A percentile compares a stretch with the other conserved stretches of the same genome.
Conservation (phyloP, 2,888 invertebrate genomes). For the Macroteleia sp. region DNA sequence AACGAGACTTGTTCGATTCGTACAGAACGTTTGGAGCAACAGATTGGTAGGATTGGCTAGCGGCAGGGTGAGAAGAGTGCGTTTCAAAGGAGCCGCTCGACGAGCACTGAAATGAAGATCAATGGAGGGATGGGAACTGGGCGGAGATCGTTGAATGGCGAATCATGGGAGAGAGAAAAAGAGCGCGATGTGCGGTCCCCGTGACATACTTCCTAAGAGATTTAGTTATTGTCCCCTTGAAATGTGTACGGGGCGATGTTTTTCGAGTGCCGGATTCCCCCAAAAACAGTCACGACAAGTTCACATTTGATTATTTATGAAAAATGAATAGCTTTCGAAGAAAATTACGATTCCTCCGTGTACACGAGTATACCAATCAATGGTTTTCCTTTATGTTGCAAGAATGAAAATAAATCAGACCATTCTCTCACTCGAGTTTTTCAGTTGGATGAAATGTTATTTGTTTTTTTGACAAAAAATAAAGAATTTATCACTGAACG, state of each 20-base stretch:
- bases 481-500: neutral
- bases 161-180: conserved; percentile 65
- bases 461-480: neutral
- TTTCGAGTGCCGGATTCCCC: conserved; percentile 45
- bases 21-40: conserved; percentile 40
- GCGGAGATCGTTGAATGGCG: conserved; percentile 68
- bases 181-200: conserved; percentile 66
- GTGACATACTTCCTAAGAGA: conserved; percentile 59
- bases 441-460: too few relatives aligned
- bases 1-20: conserved; percentile 51
- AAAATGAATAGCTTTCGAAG: conserved; percentile 27
- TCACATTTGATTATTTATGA: conserved; percentile 20
- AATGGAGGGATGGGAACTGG: conserved; percentile 67
- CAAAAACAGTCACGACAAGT: neutral
- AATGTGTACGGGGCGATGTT: conserved; percentile 45
- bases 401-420: conserved; percentile 6
- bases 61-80: conserved; percentile 65
- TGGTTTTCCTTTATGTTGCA: neutral
- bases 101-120: conserved; percentile 63
- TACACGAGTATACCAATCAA: neutral
- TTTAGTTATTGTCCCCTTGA: conserved; percentile 57
- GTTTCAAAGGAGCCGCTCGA: conserved; percentile 67
- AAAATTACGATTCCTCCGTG: conserved; percentile 2
- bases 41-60: conserved; percentile 65
- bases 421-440: conserved; percentile 4